Base-by-base conservation (phyloP, 2,113 vertebrate species). In the Megaceryle torquata region DNA sequence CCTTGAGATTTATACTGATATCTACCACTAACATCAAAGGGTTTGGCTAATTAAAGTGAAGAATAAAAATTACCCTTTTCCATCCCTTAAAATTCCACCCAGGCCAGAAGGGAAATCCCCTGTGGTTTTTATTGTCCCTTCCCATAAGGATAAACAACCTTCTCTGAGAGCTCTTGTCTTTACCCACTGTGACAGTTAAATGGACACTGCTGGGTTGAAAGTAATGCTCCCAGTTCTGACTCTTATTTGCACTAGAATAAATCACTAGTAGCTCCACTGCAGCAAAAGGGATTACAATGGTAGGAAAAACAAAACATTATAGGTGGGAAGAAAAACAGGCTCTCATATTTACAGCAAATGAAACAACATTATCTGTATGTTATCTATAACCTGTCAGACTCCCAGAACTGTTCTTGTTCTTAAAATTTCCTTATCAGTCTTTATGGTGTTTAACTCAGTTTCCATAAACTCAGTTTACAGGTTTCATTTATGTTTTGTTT, bases 161-260 rank as follows among this genome's bases (percentile, higher is more conserved):
- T 94, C 46, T 90, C 51, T 96, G 76, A 93, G 82, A 93, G 76
- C 72, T 95, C 95, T 95, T 88, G 60, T 91, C 88, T 94, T 93
- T 94, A 88, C 95, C 88, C 76, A 96, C 86, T 94, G 90, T 96
- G 95, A 95, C 88, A 92, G 65, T 64, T 94, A 96, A 97, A 97
- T 86, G 93, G 90, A 96, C 85, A 86, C 96, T 94, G 93, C 90
- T 96, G 95, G 82, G 88, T 82, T 97, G 90, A 97, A 97, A 96
- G 96, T 75, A 94, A 78, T 64, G 72, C 33, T 96, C 44, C 72
- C 67, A 88, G 9, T 96, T 71, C 79, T 94, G 88, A 72, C 56
- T 93, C 60, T 82, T 95, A 79, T 92, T 96, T 96, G 56, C 80
- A 79, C 72, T 93, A 15, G 19, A 84, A 93, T 95, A 96, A 96